phyloP scores from a whole-genome alignment of 2,113 vertebrate species.

The Vidua chalybeata region DNA sequence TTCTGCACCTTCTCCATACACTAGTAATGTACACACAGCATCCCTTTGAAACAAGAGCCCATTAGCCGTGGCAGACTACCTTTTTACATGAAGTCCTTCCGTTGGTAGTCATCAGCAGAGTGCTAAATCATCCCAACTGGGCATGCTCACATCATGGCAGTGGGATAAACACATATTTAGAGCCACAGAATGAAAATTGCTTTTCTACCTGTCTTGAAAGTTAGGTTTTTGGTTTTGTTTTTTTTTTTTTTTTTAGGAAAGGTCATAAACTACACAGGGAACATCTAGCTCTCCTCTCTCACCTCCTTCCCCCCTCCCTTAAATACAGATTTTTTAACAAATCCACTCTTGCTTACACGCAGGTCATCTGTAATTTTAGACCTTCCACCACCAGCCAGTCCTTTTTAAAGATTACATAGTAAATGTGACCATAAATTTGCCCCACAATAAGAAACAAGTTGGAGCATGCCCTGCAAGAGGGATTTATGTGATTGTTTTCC shows the following conservation, averaged over 20 bases:
- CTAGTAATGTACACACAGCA: slow-evolving; percentile 79
- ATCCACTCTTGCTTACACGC: slow-evolving; percentile 35
- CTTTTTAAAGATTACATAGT: slow-evolving; percentile 46
- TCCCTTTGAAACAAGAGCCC: slow-evolving; percentile 83
- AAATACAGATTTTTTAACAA: slow-evolving; percentile 47
- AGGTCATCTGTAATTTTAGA: slow-evolving; percentile 70
- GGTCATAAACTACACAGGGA: slow-evolving; percentile 47
- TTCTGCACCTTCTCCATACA: slow-evolving; percentile 78
- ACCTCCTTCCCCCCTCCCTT: neutral
- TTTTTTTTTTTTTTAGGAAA: neutral
- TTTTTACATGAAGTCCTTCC: slow-evolving; percentile 77
- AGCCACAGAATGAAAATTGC: slow-evolving; percentile 64
- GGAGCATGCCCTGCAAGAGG: slow-evolving; percentile 42
- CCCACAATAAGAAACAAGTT: slow-evolving; percentile 47
- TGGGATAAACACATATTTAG: slow-evolving; percentile 73
- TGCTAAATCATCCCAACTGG: slow-evolving; percentile 78
- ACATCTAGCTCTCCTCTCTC: neutral
- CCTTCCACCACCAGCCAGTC: slow-evolving; percentile 38
- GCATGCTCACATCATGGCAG: slow-evolving; percentile 69
- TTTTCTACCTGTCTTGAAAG: slow-evolving; percentile 58
- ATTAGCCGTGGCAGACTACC: slow-evolving; percentile 80
- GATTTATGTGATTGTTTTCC: slow-evolving; percentile 66
- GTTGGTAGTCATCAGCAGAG: slow-evolving; percentile 75
- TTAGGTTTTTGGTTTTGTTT: no score
- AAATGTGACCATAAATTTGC: slow-evolving; percentile 36